Percentiles rank a stretch among this genome's conserved stretches.
Evolutionary conservation across 2,888 invertebrate genomes (phyloP).

Genomic region (Chloroclystis v-ata): DNA sequence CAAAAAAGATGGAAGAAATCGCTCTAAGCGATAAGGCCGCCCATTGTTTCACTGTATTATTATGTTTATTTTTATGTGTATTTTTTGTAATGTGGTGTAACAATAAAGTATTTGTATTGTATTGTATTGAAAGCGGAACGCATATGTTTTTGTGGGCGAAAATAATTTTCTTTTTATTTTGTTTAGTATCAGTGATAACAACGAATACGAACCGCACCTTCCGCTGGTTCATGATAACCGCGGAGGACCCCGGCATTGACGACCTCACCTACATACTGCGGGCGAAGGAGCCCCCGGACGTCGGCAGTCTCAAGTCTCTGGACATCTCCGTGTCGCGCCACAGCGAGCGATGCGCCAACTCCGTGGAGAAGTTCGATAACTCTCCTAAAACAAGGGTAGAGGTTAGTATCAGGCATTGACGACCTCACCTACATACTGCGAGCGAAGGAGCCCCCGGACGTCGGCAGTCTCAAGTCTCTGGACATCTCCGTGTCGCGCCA

Average conservation of each 20-base stretch:
- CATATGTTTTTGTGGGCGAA: no score
- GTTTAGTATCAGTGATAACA: conserved; percentile 49
- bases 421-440: conserved; percentile 41
- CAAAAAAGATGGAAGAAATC: no score
- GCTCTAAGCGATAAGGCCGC: no score
- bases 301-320: conserved; percentile 60
- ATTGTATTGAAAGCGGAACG: no score
- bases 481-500: conserved; percentile 52
- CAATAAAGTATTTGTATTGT: no score
- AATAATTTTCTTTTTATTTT: no score
- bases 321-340: conserved; percentile 52
- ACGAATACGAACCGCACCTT: conserved; percentile 45
- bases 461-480: conserved; percentile 60
- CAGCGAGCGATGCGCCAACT: conserved; percentile 58
- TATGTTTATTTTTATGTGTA: no score
- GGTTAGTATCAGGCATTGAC: conserved; percentile 52
- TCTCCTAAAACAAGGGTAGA: conserved; percentile 53
- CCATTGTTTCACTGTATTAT: no score
- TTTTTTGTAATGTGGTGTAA: no score
- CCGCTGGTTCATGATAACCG: conserved; percentile 68
- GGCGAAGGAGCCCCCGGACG: conserved; percentile 37
- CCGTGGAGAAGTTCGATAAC: conserved; percentile 63
- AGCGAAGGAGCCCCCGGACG: conserved; percentile 37
- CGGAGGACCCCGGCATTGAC: conserved; percentile 61
- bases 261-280: conserved; percentile 41